phyloP scores from a whole-genome alignment of 2,113 vertebrate species.

The Stomatorhinus ivindoensis region DNA sequence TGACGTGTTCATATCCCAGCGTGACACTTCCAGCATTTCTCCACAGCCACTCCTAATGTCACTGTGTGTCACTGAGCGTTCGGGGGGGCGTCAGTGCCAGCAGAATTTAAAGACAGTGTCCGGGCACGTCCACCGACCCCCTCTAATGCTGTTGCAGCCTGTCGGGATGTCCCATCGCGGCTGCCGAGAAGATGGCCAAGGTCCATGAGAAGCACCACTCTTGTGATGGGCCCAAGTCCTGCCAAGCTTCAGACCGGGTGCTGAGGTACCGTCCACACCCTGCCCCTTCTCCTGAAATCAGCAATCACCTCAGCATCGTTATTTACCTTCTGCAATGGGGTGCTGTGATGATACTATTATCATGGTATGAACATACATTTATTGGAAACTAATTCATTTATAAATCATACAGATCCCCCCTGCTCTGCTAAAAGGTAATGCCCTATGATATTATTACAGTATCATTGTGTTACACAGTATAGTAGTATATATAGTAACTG shows the following conservation, averaged over 20 bases:
- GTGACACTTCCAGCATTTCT: not conserved
- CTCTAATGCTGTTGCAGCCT: slow-evolving; percentile 71
- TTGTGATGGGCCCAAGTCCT: slow-evolving; percentile 81
- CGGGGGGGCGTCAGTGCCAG: not conserved
- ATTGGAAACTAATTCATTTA: not conserved
- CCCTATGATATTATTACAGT: not conserved
- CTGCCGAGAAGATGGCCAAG: slow-evolving; percentile 94
- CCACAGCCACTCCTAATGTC: not conserved
- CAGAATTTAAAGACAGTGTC: not conserved
- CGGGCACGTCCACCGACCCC: slow-evolving; percentile 16
- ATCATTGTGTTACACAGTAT: not conserved
- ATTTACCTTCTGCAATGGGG: not conserved
- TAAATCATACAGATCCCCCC: not conserved
- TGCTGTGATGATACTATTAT: not conserved
- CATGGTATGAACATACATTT: not conserved
- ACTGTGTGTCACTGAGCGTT: not conserved
- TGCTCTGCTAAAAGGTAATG: not conserved
- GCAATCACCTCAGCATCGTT: not conserved
- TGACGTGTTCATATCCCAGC: not conserved
- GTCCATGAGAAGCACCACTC: slow-evolving; percentile 91
- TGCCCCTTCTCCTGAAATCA: not conserved
- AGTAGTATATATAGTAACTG: not conserved
- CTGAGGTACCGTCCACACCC: slow-evolving; percentile 73
- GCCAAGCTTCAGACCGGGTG: slow-evolving; percentile 93
- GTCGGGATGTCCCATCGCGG: slow-evolving; percentile 95